Evolutionary conservation across 1,140 invertebrate genomes (phyloP), one percentile per base, ranked within the genome.

Genomic region (Drosophila saltans): DNA sequence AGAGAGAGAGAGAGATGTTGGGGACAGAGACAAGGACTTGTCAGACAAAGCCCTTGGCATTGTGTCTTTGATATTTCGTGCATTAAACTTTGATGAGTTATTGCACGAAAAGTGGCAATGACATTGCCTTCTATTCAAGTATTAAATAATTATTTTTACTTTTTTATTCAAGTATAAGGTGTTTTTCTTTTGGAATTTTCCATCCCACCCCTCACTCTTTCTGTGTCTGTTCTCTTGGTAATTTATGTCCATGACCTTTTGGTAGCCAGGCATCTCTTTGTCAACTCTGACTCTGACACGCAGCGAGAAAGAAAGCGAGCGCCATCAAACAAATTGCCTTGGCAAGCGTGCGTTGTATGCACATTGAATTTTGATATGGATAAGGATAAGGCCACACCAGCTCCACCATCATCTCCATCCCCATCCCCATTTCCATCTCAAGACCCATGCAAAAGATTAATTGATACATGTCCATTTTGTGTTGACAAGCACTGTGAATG

Each of bases 401-500:
- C 41, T 26, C 21, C 21, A 52, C 2, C 45, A 10, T 8, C 45
- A 10, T 7, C 16, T 57, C 8, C 10, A 8, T 43, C 36, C 30
- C 16, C 21, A 36, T 36, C 6, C 33, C 33, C 3, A 6, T 36
- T 36, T 36, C 33, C 33, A 36, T 36, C 33, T 36, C 6, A 40
- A 36, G 66, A 59, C 68, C 39, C 57, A 45, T 66, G 69, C 74
- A 58, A 40, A 82, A 88, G 84, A 88, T 88, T 88, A 88, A 88
- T 88, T 88, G 84, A 88, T 88, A 88, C 84, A 81, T 88, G 84
- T 90, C 84, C 84, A 88, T 88, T 88, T 88, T 73, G 74, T 89
- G 84, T 89, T 88, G 85, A 89, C 84, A 88, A 88, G 85, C 84
- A 62, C 73, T 69, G 59, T 76, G 74, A 77, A 77, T 81, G 80